phyloP scores from a whole-genome alignment of 2,797 vertebrate genomes.

The Borostomias antarcticus region DNA sequence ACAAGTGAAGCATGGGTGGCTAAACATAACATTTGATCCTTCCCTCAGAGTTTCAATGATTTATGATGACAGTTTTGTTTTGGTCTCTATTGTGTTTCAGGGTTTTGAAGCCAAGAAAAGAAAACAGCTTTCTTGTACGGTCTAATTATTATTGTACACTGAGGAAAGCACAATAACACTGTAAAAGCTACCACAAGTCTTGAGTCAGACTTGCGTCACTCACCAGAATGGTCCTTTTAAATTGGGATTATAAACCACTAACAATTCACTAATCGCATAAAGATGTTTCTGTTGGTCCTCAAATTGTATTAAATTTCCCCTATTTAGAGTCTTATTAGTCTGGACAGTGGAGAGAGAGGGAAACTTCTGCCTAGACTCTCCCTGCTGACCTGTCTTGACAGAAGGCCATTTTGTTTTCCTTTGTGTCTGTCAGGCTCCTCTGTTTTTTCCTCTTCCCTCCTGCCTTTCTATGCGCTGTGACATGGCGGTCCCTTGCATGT shows the following conservation, averaged over 20 bases:
- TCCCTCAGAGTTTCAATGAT: constrained; percentile 58
- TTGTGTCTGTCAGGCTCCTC: constrained; percentile 46
- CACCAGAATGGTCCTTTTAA: constrained; percentile 33
- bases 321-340: constrained; percentile 6
- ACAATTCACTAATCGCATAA: not conserved
- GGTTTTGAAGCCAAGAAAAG: constrained; percentile 13
- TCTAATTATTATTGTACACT: constrained; percentile 45
- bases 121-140: constrained; percentile 19
- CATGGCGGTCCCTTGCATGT: constrained; percentile 51
- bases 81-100: constrained; percentile 7
- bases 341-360: not conserved
- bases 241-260: not conserved
- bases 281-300: not conserved
- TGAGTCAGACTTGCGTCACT: constrained; percentile 38
- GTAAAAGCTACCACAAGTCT: constrained; percentile 26
- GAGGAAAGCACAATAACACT: constrained; percentile 23
- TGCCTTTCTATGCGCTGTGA: constrained; percentile 34
- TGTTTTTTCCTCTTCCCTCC: constrained; percentile 15
- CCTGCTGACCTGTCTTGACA: constrained; percentile 54
- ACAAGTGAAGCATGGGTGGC: constrained; percentile 57
- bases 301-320: constrained; percentile 1
- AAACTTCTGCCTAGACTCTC: constrained; percentile 12
- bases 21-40: constrained; percentile 53
- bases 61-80: constrained; percentile 42
- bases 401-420: constrained; percentile 62